phyloP scores from a whole-genome alignment of 1,140 invertebrate genomes.

The Zaprionus africanus region DNA sequence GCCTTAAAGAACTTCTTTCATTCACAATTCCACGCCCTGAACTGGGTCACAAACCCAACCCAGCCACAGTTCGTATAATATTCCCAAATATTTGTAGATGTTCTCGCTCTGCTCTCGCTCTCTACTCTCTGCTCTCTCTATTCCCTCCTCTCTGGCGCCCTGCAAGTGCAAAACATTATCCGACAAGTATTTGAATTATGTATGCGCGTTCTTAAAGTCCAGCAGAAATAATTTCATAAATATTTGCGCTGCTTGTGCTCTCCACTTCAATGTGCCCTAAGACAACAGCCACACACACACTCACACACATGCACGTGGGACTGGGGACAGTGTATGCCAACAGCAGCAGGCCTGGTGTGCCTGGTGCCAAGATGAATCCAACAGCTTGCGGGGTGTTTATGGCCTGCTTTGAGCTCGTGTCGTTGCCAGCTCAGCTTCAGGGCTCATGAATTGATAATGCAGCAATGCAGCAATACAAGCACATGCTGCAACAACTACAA shows the following conservation, averaged over 20 bases:
- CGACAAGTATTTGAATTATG: slow-evolving; percentile 3
- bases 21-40: not conserved
- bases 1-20: not conserved
- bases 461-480: slow-evolving; percentile 60
- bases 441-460: slow-evolving; percentile 78
- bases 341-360: not conserved
- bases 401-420: slow-evolving; percentile 48
- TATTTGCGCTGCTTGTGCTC: slow-evolving; percentile 46
- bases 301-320: not conserved
- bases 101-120: too few relatives aligned
- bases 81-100: not conserved
- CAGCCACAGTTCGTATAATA: not conserved
- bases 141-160: not conserved
- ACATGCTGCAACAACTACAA: slow-evolving; percentile 28
- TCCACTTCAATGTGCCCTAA: slow-evolving; percentile 26
- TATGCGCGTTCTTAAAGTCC: slow-evolving; percentile 4
- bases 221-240: slow-evolving; percentile 48
- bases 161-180: not conserved
- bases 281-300: slow-evolving; percentile 20
- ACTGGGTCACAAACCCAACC: not conserved
- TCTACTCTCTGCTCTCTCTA: not conserved
- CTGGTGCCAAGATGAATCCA: slow-evolving; percentile 53
- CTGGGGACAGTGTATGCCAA: not conserved
- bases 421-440: slow-evolving; percentile 43
- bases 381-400: slow-evolving; percentile 66